Evolutionary conservation across 2,113 vertebrate genomes (phyloP).

Genomic region (Fregata magnificens): DNA sequence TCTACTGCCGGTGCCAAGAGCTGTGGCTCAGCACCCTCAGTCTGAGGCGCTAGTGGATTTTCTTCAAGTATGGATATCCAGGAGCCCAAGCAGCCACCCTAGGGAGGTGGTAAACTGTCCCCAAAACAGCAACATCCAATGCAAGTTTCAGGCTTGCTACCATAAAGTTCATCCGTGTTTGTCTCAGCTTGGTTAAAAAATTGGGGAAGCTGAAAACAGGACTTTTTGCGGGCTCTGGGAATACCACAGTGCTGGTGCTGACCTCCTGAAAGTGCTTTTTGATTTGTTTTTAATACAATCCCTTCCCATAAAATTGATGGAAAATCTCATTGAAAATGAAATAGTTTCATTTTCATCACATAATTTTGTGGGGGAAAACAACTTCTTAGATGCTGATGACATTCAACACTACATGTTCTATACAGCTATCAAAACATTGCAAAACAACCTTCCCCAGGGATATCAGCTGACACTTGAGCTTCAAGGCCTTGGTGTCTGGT

Average conservation of each 20-base stretch:
- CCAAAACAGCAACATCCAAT: neutral
- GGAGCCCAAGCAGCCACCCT: neutral
- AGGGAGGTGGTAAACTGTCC: neutral
- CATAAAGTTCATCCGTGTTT: neutral
- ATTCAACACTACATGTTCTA: neutral
- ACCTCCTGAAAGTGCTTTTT: neutral
- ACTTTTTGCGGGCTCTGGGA: neutral
- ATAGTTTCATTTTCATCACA: neutral
- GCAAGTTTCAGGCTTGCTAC: neutral
- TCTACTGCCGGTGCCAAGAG: rapidly evolving
- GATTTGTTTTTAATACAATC: neutral
- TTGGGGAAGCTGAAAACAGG: neutral
- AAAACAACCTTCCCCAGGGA: neutral
- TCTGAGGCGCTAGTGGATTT: neutral
- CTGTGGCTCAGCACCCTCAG: neutral
- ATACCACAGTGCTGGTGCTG: neutral
- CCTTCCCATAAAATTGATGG: neutral
- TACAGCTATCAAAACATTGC: neutral
- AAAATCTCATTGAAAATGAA: neutral
- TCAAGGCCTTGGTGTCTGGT: neutral
- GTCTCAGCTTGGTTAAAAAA: neutral
- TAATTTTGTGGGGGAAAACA: neutral
- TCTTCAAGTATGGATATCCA: neutral
- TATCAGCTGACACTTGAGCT: neutral
- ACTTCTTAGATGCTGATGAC: neutral